Evolutionary conservation across 2,888 invertebrate species (phyloP), one percentile per base, ranked within the genome.

Genomic region (Rapana venosa): DNA sequence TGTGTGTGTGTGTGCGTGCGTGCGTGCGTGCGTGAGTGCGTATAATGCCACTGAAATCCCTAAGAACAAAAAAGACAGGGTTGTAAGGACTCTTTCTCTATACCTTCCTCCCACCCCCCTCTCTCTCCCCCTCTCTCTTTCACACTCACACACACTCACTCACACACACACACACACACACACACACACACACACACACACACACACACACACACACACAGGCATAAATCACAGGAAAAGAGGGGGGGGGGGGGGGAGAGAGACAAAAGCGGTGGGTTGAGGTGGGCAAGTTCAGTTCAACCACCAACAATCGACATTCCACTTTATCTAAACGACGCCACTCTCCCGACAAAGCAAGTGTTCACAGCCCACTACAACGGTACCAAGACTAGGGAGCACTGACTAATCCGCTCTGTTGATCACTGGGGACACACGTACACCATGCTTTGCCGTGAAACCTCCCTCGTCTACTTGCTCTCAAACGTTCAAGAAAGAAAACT

Each of bases 61-160:
- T 61, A 17, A 17, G 17, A 15, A 17, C 61, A 61, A 11, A 17
- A 61, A 17, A 61, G 61, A 61, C 13, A 61, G 17, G 17, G 61
- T 61, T 11, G 17, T 11, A 15, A 17, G 17, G 61, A 61, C 47
- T 47, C 47, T 8, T 47, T 2, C 47, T 47, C 47, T 8, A 47
- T 47, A 47, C 8, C 47, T 47, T 8, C 8, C 47, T 47, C 47
- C 47, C 47, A 5, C 47, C 8, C 47, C 8, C 47, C 4, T 47
- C 47, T 47, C 47, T 47, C 47, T 47, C 47, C 8, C 47, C 8
- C 4, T 47, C 47, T 47, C 47, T 47, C 47, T 47, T 47, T 8
- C 74, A 74, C 74, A 74, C 74, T n/a, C 74, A 74, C 74, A 74
- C 74, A 74, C 74, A 74, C 74, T n/a, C 74, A 74, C 74, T n/a